Conservation (phyloP, 2,113 vertebrate species). For the Todiramphus saurophagus region DNA sequence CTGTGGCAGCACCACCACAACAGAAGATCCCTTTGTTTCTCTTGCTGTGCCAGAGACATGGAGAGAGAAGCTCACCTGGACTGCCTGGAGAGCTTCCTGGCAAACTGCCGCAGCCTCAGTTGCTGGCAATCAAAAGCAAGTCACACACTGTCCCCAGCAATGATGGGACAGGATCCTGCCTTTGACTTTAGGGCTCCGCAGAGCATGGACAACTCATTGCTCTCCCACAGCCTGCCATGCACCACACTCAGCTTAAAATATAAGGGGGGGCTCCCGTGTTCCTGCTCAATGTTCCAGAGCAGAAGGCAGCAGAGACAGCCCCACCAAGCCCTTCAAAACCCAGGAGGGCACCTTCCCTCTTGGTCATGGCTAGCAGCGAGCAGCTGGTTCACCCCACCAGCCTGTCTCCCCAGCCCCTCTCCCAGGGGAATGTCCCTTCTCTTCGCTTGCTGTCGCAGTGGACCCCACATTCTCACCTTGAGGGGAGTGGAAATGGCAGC, state of each 20-base stretch:
- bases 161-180: not conserved
- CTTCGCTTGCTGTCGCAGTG: not conserved
- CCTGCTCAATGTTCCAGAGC: not conserved
- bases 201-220: fast-evolving
- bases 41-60: not conserved
- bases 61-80: not conserved
- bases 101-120: not conserved
- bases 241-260: not conserved
- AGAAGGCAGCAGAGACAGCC: not conserved
- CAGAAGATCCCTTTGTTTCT: not conserved
- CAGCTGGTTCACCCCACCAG: not conserved
- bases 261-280: not conserved
- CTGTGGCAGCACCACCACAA: not conserved
- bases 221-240: not conserved
- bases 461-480: conserved; percentile 47
- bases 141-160: not conserved
- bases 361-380: not conserved
- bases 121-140: not conserved
- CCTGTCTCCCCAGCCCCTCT: not conserved
- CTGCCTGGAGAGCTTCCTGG: not conserved
- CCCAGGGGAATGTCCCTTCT: not conserved
- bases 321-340: not conserved
- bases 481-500: conserved; percentile 63
- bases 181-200: not conserved
- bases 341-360: not conserved